Base-by-base conservation (phyloP, 2,113 vertebrate species). In the Ailuropoda melanoleuca region DNA sequence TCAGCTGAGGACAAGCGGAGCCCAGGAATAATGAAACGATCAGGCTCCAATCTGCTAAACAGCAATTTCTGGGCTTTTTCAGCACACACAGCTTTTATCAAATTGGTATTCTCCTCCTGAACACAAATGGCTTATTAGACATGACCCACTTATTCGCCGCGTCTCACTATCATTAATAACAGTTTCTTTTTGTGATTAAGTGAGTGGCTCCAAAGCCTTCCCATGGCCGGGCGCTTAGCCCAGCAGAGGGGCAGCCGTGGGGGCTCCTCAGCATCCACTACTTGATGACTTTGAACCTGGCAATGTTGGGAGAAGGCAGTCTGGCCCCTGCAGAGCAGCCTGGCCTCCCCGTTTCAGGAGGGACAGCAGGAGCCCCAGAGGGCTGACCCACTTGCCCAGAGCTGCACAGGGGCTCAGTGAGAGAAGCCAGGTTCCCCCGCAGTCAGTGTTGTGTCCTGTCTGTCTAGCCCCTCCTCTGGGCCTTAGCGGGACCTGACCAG, bases 41-140 rank as follows among this genome's bases (percentile, higher is more conserved):
- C 98, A 95, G 97, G 93, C 98, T 97, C 98, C 72, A 31, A 98
- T 98, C 98, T 98, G 98, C 98, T 98, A 97, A 98, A 98, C 98
- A 98, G 98, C 98, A 96, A 98, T 98, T 98, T 98, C 93, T 94
- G 80, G 95, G 98, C 96, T 93, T 98, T 98, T 98, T 96, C 98
- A 97, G 98, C 97, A 94, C 97, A 95, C 97, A 88, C 92, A 82
- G 98, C 98, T 98, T 98, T 98, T 97, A 98, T 98, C 98, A 98
- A 98, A 99, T 98, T 98, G 98, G 98, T 98, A 98, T 99, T 98
- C 98, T 98, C 98, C 98, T 98, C 92, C 98, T 97, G 98, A 99
- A 98, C 98, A 95, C 98, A 98, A 98, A 98, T 82, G 98, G 98
- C 98, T 99, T 98, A 98, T 98, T 98, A 98, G 98, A 98, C 98